phyloP scores from a whole-genome alignment of 2,888 invertebrate species.

The Isotomurus palustris region DNA sequence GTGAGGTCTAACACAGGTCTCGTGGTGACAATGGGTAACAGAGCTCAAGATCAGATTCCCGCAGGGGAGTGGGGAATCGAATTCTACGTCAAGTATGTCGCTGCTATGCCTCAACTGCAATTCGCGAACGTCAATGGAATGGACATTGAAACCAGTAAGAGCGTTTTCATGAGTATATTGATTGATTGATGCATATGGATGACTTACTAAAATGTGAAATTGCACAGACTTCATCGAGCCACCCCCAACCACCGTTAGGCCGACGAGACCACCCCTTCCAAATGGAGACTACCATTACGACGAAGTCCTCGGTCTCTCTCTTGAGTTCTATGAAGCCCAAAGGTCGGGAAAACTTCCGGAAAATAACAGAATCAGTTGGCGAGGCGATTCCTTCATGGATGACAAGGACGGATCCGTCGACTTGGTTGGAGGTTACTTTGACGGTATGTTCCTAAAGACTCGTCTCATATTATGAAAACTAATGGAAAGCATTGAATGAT shows the following conservation, averaged over 20 bases:
- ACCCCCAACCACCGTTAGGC: constrained; percentile 11
- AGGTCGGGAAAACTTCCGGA: constrained; percentile 54
- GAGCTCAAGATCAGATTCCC: neutral
- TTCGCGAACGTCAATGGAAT: constrained; percentile 24
- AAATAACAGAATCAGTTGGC: constrained; percentile 55
- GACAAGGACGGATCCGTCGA: constrained; percentile 57
- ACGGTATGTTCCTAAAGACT: constrained; percentile 50
- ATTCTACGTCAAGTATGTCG: constrained; percentile 12
- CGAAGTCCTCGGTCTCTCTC: constrained; percentile 53
- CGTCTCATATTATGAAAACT: neutral
- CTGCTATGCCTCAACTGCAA: constrained; percentile 10
- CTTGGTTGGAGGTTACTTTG: constrained; percentile 58
- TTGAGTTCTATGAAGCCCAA: constrained; percentile 58
- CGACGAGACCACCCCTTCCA: constrained; percentile 8
- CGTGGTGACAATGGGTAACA: neutral
- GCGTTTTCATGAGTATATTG: neutral
- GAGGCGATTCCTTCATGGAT: constrained; percentile 55
- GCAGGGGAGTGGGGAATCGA: constrained; percentile 11
- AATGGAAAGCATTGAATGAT: neutral
- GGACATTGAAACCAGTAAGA: constrained; percentile 15
- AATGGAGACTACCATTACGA: constrained; percentile 51
- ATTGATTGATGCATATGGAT: neutral
- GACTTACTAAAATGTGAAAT: neutral
- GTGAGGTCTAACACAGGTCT: neutral
- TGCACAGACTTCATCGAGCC: constrained; percentile 8